A percentile compares a stretch with the other conserved stretches of the same genome.
Conservation (phyloP, 2,113 vertebrate genomes). For the Onychorhynchus coronatus region DNA sequence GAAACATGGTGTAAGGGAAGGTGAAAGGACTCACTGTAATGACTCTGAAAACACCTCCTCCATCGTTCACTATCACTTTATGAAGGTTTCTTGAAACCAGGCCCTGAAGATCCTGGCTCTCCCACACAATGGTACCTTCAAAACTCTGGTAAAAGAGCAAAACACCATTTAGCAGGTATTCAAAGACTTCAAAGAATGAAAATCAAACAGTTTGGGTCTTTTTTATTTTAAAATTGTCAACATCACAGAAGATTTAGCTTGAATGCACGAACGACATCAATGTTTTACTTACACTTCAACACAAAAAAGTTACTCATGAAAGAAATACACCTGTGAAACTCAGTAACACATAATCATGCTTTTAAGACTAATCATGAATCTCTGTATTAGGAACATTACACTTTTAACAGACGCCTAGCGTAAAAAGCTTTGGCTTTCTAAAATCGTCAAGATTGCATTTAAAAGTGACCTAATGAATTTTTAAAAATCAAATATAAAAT, state of each 20-base stretch:
- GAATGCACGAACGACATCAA: background rate
- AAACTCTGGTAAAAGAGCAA: conserved; percentile 83
- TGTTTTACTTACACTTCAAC: background rate
- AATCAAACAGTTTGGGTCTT: background rate
- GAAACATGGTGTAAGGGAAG: background rate
- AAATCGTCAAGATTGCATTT: background rate
- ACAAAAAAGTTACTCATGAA: background rate
- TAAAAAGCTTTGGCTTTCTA: background rate
- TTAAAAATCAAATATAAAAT: background rate
- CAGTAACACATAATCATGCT: background rate
- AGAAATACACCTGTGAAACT: background rate
- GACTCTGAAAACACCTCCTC: conserved; percentile 91
- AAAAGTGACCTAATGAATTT: background rate
- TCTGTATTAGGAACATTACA: background rate
- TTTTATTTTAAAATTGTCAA: background rate
- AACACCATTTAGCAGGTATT: background rate
- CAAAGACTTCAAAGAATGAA: background rate
- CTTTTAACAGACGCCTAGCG: background rate
- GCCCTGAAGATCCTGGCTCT: conserved; percentile 83
- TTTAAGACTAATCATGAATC: background rate
- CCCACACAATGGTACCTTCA: conserved; percentile 95
- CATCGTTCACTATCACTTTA: conserved; percentile 82
- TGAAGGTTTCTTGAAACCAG: conserved; percentile 84
- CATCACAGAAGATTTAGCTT: background rate
- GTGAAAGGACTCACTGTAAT: conserved; percentile 75